A percentile compares a stretch with the other conserved stretches of the same genome.
phyloP scores from a whole-genome alignment of 2,113 vertebrate genomes.

The Mohoua ochrocephala region DNA sequence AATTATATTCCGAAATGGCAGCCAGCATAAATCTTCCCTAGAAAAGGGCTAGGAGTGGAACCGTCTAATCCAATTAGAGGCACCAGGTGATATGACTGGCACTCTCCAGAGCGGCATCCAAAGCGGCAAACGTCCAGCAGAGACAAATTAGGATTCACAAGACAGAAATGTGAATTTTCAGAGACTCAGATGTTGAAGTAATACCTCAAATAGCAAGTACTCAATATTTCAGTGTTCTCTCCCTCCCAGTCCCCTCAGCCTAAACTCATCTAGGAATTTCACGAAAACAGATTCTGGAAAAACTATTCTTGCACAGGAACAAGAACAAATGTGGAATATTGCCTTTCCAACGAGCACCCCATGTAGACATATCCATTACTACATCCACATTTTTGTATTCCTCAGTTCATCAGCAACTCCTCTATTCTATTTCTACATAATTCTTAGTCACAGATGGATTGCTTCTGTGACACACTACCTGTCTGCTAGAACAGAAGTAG shows the following conservation, averaged over 20 bases:
- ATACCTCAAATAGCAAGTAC: not conserved
- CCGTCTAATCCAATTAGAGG: not conserved
- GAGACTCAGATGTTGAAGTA: not conserved
- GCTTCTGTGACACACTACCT: not conserved
- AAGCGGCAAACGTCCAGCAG: not conserved
- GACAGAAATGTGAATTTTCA: not conserved
- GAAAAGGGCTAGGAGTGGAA: not conserved
- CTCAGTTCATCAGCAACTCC: not conserved
- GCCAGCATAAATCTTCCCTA: not conserved
- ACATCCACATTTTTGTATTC: not conserved
- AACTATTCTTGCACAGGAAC: not conserved
- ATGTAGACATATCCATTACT: not conserved
- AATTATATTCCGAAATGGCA: constrained; percentile 1
- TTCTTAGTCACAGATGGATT: not conserved
- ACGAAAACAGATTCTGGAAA: not conserved
- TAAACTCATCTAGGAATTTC: not conserved
- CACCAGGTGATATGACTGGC: not conserved
- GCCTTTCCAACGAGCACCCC: not conserved
- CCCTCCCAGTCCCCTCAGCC: not conserved
- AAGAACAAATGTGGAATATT: not conserved
- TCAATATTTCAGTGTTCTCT: not conserved
- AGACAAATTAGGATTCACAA: not conserved
- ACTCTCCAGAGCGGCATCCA: not conserved
- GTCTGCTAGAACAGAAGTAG: not conserved
- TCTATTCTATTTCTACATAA: too few species aligned